A percentile compares a stretch with the other conserved stretches of the same genome.
Conservation (phyloP, 2,888 invertebrate genomes). For the Sympetrum striolatum region DNA sequence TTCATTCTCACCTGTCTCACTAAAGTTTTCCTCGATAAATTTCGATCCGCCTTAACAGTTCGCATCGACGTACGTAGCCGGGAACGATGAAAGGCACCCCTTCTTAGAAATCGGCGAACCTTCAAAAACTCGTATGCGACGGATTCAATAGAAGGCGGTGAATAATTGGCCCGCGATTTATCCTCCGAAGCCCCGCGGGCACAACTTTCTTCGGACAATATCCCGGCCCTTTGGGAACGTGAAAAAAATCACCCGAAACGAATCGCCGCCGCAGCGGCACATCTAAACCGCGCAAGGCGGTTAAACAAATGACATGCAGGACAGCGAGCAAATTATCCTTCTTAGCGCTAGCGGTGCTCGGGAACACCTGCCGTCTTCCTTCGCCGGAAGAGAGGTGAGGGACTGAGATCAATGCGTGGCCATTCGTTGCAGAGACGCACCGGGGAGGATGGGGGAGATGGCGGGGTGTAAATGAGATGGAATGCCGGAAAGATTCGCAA, state of each 20-base stretch:
- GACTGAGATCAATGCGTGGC: conserved; percentile 12
- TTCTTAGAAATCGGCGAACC: no score
- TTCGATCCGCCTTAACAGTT: no score
- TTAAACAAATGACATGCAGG: conserved; percentile 35
- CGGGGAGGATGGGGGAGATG: not conserved
- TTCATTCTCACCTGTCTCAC: no score
- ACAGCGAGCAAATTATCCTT: conserved; percentile 28
- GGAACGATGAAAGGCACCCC: no score
- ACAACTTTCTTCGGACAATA: not conserved
- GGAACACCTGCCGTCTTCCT: conserved; percentile 9
- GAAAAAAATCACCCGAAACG: not conserved
- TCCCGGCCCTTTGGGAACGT: not conserved
- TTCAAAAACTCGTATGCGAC: not conserved
- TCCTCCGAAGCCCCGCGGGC: not conserved
- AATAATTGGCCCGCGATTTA: not conserved
- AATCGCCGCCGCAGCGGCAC: conserved; percentile 30
- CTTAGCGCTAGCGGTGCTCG: conserved; percentile 18
- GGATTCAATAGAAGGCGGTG: not conserved
- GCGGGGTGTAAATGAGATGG: conserved; percentile 13
- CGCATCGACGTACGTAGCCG: no score
- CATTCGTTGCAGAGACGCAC: not conserved
- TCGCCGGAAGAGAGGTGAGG: not conserved
- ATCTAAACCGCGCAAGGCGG: conserved; percentile 27
- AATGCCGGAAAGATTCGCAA: not conserved
- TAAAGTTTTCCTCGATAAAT: no score